phyloP scores from a whole-genome alignment of 2,113 vertebrate genomes.

The Sarotherodon lohbergeri region DNA sequence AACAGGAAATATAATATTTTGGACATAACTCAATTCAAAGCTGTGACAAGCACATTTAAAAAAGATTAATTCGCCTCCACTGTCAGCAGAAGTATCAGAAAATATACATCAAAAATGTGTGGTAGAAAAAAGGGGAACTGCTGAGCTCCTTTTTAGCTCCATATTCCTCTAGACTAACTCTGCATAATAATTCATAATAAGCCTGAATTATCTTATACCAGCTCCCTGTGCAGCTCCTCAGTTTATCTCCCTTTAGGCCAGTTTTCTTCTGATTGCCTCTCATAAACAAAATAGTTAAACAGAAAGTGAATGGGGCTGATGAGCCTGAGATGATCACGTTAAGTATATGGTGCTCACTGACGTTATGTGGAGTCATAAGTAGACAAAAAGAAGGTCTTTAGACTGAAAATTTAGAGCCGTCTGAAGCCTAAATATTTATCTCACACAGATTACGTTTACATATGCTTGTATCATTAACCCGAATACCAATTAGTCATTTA shows the following conservation, averaged over 20 bases:
- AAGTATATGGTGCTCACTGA: background rate
- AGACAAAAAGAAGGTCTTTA: background rate
- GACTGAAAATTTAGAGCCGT: background rate
- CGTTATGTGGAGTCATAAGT: background rate
- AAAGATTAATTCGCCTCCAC: background rate
- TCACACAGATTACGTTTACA: background rate
- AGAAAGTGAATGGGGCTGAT: background rate
- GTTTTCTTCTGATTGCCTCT: background rate
- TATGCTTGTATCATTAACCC: background rate
- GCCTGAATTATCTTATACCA: background rate
- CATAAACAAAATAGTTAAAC: background rate
- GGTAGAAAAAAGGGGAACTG: background rate
- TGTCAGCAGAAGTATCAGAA: background rate
- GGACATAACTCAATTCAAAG: background rate
- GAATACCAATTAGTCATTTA: background rate
- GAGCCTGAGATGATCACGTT: background rate
- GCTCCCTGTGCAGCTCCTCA: background rate
- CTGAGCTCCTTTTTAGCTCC: background rate
- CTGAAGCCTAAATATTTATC: background rate
- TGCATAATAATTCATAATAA: background rate
- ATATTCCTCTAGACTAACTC: background rate
- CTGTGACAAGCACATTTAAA: background rate
- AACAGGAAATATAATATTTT: background rate
- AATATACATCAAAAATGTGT: background rate
- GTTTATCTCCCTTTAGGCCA: background rate